Base-by-base conservation (phyloP, 2,113 vertebrate species). In the Balaenoptera acutorostrata region DNA sequence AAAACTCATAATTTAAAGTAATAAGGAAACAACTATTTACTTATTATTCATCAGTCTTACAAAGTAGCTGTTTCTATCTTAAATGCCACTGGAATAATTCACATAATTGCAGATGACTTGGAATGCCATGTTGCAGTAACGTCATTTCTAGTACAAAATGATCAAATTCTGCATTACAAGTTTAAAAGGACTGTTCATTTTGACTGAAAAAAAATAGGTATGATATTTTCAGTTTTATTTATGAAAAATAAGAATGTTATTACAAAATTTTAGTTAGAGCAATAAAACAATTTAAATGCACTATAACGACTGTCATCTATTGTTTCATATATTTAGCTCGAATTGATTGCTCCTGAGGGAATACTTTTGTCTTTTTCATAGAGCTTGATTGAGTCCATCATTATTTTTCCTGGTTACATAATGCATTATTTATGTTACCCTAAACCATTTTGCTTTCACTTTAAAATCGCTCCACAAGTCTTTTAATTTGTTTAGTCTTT, bases 1-100 rank as follows among this genome's bases (percentile, higher is more conserved):
- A 97, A 97, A 97, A 97, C 89, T 90, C 72, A 74, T 55, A 66
- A 96, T 95, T 97, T 97, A 83, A 94, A 93, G 94, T 95, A 93
- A 97, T 97, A 52, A 97, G 88, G 15, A 98, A 96, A 97, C 49
- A 89, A 68, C 63, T 95, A 81, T 96, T 98, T 97, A 78, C 81
- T 93, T 92, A 89, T 93, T 94, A 94, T 97, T 97, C 68, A 89
- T 95, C 88, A 98, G 93, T 83, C 61, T 95, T 91, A 95, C 74
- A 97, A 95, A 97, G 97, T 97, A 95, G 57, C 72, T 85, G 21
- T 95, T 97, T 59, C 78, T 93, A 78, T 71, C 68, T 80, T 94
- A 96, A 97, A 98, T 97, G 88, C 77, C 95, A 93, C 23, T 46
- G 25, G 64, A 36, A 89, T 97, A 97, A 98, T 97, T 96, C 93